Conservation (phyloP, 2,888 invertebrate species). For the Oxycera nigricornis region DNA sequence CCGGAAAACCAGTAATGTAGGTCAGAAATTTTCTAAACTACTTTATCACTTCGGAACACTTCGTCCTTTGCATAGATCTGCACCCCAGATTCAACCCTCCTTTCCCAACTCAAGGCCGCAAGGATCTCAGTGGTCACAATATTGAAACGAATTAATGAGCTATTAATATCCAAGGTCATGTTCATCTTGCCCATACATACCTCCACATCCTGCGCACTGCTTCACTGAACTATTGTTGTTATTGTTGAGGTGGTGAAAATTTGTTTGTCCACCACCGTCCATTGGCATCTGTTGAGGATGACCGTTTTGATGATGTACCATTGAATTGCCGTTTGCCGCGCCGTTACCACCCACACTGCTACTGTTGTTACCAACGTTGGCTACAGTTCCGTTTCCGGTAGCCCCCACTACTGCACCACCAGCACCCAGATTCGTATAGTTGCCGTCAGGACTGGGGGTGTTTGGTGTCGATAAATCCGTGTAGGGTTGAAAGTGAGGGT, state of each 20-base stretch:
- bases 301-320: slow-evolving; percentile 53
- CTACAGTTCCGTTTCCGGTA: slow-evolving; percentile 30
- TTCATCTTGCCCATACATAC: no score
- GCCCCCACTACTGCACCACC: slow-evolving; percentile 40
- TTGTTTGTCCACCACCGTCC: slow-evolving; percentile 44
- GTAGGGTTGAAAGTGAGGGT: slow-evolving; percentile 86
- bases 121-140: no score
- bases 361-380: slow-evolving; percentile 25
- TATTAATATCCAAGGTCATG: no score
- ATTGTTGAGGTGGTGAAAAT: slow-evolving; percentile 53
- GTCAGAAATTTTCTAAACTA: no score
- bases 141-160: no score
- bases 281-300: slow-evolving; percentile 49
- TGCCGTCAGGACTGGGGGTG: slow-evolving; percentile 74
- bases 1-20: no score
- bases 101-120: no score
- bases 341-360: slow-evolving; percentile 4
- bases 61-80: no score
- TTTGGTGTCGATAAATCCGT: slow-evolving; percentile 77
- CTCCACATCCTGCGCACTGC: slow-evolving; percentile 87
- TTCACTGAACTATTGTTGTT: slow-evolving; percentile 64
- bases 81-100: no score
- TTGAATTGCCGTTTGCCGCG: slow-evolving; percentile 46
- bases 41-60: no score
- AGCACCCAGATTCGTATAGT: slow-evolving; percentile 64